phyloP scores from a whole-genome alignment of 2,888 invertebrate species.

The Hetaerina titia region DNA sequence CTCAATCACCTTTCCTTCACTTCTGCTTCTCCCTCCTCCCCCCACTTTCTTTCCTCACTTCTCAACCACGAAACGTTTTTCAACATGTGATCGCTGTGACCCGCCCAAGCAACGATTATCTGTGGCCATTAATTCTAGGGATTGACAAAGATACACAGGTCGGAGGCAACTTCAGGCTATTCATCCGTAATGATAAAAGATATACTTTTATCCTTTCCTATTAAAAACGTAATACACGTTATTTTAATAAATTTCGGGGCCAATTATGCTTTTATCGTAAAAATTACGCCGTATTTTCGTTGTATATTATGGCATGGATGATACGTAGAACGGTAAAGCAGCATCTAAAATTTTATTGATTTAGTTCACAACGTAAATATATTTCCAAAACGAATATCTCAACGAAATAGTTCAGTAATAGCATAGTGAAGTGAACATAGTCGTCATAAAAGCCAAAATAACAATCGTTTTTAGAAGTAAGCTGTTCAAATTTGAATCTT shows the following conservation, averaged over 20 bases:
- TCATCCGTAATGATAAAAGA: not conserved
- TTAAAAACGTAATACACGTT: not conserved
- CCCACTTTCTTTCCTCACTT: not conserved
- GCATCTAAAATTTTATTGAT: not conserved
- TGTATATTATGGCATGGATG: too few relatives aligned
- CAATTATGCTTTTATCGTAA: not conserved
- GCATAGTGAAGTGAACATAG: too few relatives aligned
- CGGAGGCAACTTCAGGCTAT: not conserved
- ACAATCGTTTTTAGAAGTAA: too few relatives aligned
- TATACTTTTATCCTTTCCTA: not conserved
- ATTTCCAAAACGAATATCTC: too few relatives aligned
- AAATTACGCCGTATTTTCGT: too few relatives aligned
- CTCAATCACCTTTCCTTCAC: conserved; percentile 62
- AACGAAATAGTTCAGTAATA: too few relatives aligned
- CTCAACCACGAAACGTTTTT: not conserved
- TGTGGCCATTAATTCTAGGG: not conserved
- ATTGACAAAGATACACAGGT: not conserved
- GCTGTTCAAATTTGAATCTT: too few relatives aligned
- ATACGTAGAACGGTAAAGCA: too few relatives aligned
- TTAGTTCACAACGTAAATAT: too few relatives aligned
- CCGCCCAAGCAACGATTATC: not conserved
- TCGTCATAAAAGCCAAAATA: too few relatives aligned
- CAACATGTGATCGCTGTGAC: not conserved
- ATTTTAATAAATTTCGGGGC: not conserved
- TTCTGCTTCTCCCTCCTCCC: conserved; percentile 7